phyloP scores from a whole-genome alignment of 2,888 invertebrate genomes.

The Synanthedon myopaeformis region DNA sequence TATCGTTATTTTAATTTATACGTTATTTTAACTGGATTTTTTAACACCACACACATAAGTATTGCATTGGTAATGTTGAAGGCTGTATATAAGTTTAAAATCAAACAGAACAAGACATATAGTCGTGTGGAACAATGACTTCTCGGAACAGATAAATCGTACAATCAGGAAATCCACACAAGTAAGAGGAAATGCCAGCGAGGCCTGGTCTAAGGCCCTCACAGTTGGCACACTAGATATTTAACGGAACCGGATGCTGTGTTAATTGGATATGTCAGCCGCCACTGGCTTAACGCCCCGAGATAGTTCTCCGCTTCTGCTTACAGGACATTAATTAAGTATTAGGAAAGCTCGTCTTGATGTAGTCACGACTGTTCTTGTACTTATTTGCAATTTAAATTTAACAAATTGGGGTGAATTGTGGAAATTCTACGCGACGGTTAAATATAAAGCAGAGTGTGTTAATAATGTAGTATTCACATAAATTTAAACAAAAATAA shows the following conservation, averaged over 20 bases:
- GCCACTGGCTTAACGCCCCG: constrained; percentile 57
- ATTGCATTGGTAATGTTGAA: no score
- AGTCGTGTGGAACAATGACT: not conserved
- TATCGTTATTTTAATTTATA: no score
- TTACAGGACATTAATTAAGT: constrained; percentile 52
- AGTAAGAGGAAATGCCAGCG: not conserved
- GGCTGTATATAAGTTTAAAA: no score
- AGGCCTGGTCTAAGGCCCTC: not conserved
- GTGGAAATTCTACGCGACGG: no score
- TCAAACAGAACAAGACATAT: no score
- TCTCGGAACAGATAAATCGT: not conserved
- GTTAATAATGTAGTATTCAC: no score
- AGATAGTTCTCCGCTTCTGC: constrained; percentile 54
- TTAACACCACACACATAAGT: no score
- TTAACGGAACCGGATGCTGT: constrained; percentile 50
- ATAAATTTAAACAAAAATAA: no score
- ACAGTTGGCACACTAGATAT: constrained; percentile 14
- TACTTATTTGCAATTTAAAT: not conserved
- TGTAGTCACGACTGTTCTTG: constrained; percentile 2
- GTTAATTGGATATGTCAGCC: constrained; percentile 69
- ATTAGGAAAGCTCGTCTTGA: constrained; percentile 39
- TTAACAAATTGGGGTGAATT: not conserved
- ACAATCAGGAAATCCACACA: not conserved
- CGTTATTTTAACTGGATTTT: no score
- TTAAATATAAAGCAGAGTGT: no score